These are phyloP conservation scores for Callithrix jacchus DNA, from an alignment of 2,113 vertebrate species.

Conservation along the genomic window DNA sequence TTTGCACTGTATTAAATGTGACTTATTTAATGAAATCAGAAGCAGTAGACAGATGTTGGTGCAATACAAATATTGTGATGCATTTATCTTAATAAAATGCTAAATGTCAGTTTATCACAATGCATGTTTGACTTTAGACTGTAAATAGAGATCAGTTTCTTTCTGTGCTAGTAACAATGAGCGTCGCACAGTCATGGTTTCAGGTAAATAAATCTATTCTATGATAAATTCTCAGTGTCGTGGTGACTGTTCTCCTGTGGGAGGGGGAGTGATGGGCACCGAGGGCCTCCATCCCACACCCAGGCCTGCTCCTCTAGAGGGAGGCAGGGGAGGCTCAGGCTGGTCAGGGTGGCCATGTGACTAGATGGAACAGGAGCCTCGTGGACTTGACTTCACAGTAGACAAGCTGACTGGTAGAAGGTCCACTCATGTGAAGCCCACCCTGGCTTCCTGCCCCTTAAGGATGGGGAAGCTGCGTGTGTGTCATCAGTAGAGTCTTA, in stretches of 20 bases:
- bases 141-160: slow-evolving; percentile 88
- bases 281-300: not conserved
- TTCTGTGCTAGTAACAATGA: slow-evolving; percentile 89
- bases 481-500: not conserved
- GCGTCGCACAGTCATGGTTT: slow-evolving; percentile 92
- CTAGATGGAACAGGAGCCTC: not conserved
- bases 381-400: not conserved
- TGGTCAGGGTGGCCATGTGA: not conserved
- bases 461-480: not conserved
- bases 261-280: not conserved
- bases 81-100: slow-evolving; percentile 78
- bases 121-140: slow-evolving; percentile 89
- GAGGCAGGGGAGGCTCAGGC: not conserved
- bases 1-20: slow-evolving; percentile 90
- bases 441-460: not conserved
- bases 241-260: slow-evolving; percentile 73
- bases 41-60: slow-evolving; percentile 87
- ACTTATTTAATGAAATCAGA: slow-evolving; percentile 89
- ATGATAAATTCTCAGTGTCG: slow-evolving; percentile 80
- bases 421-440: not conserved
- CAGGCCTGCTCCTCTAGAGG: not conserved
- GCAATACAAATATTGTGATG: slow-evolving; percentile 87
- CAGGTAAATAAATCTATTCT: slow-evolving; percentile 95
- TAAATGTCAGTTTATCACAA: slow-evolving; percentile 79
- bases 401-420: not conserved